Base-by-base conservation (phyloP, 2,888 invertebrate species). In the Synergus japonicus region DNA sequence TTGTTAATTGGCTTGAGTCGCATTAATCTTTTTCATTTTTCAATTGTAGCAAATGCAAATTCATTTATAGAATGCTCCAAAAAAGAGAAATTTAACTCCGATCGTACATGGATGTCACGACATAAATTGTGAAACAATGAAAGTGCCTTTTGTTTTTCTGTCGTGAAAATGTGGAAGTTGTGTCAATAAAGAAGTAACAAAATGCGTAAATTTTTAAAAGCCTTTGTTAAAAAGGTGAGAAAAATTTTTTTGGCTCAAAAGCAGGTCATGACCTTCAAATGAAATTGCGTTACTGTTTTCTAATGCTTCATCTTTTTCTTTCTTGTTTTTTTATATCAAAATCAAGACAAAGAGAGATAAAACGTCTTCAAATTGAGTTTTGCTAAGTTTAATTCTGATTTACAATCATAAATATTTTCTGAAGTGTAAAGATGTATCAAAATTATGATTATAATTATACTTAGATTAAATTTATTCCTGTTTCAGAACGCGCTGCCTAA, bases 191-290 rank as follows among this genome's bases (percentile, higher is more conserved):
- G 22, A 18, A 10, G 22, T 29, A 63, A 9, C 4, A 29, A 12
- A 18, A 22, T 46, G 13, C 13, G 10, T 63, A 63, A 29, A 13
- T 29, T 29, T 13, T 1, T 18, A 43, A 37, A 37, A 54, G 15
- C 13, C 0, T 9, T 9, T 29, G 9, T 10, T n/a, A 7, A 58
- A 49, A 73, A 54, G 9, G 29, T 41, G 15, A 41, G 12, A 54
- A 54, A 37, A 0, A 15, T 3, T 22, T 46, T 18, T 37, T 73
- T 29, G 12, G 54, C 37, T 58, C n/a, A n/a, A 73, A 54, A 73
- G 4, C 54, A 73, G 73, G 73, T 54, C 73, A 49, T 41, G 73
- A 73, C 73, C 73, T 73, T 73, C 73, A 73, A 73, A 15, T 15
- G n/a, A 73, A 73, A 54, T 69, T 73, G 54, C n/a, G 37, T 58